Evolutionary conservation across 2,888 invertebrate species (phyloP), one percentile per base, ranked within the genome.

Genomic region (Pantelozetes paolii): DNA sequence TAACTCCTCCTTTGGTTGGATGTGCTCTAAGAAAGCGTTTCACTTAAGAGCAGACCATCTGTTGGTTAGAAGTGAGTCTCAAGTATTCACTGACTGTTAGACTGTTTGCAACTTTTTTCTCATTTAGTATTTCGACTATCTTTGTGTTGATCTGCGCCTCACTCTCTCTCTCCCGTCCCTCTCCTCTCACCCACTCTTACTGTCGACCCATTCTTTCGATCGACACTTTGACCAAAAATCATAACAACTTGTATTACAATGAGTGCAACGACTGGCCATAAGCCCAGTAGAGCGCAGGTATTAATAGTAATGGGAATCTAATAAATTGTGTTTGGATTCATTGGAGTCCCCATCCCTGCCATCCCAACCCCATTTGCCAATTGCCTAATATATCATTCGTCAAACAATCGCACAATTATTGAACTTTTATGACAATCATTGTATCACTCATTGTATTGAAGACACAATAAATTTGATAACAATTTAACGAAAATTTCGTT

Each of bases 141-240:
- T 57, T 57, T 57, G 28, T 64, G 36, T 64, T n/a, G 45, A 48
- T 70, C 50, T 70, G n/a, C 13, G 11, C 70, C 72, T 57, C 28
- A 40, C 28, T 67, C 40, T 48, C 67, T 20, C 72, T 32, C 72
- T 50, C 54, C 45, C 70, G 32, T 36, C 67, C 67, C 36, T 42
- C 26, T 30, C 32, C 45, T 69, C 70, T 28, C 69, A 70, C 70
- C 32, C 69, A 45, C 73, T 54, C 30, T 50, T 67, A 67, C 70
- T 54, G 71, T 26, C n/a, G 2, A 40, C 70, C 45, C 40, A 64
- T n/a, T 64, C 18, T 36, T 36, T 36, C 62, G 36, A 28, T 64
- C 18, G 62, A 28, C 70, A 69, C 70, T 69, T 36, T 32, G n/a
- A 45, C 32, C n/a, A 69, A 28, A 70, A 50, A 70, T 50, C 50